Base-by-base conservation (phyloP, 1,140 invertebrate genomes). In the silkworm (Bombyx mori) region DNA sequence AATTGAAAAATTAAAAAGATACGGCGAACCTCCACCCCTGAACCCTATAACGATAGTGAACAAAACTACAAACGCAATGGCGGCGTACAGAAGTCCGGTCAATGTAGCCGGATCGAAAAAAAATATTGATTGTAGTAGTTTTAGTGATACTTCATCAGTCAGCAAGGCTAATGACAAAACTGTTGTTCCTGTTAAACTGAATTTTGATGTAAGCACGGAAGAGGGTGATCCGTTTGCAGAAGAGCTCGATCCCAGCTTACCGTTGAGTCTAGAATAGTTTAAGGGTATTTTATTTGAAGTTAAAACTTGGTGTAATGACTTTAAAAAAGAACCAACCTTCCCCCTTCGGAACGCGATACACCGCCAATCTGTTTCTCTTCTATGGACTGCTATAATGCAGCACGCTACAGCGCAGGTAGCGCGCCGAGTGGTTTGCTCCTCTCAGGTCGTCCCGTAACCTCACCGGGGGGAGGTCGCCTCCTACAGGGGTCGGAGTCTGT, bases 21-120 rank as follows among this genome's bases (percentile, higher is more conserved):
- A 87, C 43, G 86, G 85, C 0, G 87, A 88, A 69, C 83, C 87
- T 8, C 86, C 87, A 2, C 78, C 79, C 10, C 68, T 88, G 35
- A 75, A 71, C 50, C 62, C 73, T 6, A 76, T 88, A 44, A 69
- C 80, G 51, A 75, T 88, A 7, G 75, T 79, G 47, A 82, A 86
- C 57, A 80, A 71, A 65, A 75, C 70, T 18, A 79, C 61, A 63
- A 69, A 70, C n/a, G 73, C 73, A 45, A 68, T 56, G 7, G 79
- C 62, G 56, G 69, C 71, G 22, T 85, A 68, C 57, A 86, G 73
- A 69, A 80, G 72, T 64, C 83, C 83, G 3, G 69, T 84, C 50
- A 65, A 49, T 74, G 65, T 73, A 73, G 62, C 65, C 64, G 73
- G 52, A 55, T 12, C 44, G 54, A 66, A 57, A 53, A 67, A 66